phyloP scores from a whole-genome alignment of 2,113 vertebrate species.

The Laticauda laticaudata region DNA sequence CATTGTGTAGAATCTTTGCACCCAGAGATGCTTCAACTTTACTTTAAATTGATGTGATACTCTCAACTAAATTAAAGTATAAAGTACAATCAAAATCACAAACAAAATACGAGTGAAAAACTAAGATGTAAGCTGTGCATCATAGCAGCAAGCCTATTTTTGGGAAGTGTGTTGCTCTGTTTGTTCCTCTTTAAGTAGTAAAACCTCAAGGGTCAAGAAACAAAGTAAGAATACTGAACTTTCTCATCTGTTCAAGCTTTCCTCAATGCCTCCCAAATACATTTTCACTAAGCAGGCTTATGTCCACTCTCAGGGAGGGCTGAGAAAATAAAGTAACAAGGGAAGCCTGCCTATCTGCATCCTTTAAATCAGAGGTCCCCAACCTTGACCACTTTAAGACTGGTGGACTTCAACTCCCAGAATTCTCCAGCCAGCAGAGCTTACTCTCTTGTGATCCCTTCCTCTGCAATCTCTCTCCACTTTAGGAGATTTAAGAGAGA shows the following conservation, averaged over 20 bases:
- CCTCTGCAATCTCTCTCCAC: too few relatives aligned
- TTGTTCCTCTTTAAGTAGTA: neutral
- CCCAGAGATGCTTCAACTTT: neutral
- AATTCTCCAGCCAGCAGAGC: too few relatives aligned
- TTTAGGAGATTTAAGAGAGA: too few relatives aligned
- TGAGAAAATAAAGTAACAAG: neutral
- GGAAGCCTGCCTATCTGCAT: neutral
- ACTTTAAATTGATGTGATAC: neutral
- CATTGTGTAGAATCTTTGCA: neutral
- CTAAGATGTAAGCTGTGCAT: neutral
- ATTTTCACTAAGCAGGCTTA: neutral
- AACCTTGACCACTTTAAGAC: too few relatives aligned
- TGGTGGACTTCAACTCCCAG: too few relatives aligned
- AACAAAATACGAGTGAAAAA: neutral
- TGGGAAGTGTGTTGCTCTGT: neutral
- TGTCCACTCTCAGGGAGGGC: neutral
- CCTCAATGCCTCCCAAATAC: neutral
- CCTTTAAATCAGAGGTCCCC: neutral
- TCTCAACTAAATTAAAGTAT: neutral
- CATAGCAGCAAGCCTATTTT: neutral
- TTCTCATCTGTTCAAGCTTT: neutral
- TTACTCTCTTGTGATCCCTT: too few relatives aligned
- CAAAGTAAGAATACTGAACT: neutral
- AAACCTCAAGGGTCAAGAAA: neutral
- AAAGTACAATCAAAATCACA: neutral